Conservation (phyloP, 2,797 vertebrate genomes). For the Pristis pectinata region DNA sequence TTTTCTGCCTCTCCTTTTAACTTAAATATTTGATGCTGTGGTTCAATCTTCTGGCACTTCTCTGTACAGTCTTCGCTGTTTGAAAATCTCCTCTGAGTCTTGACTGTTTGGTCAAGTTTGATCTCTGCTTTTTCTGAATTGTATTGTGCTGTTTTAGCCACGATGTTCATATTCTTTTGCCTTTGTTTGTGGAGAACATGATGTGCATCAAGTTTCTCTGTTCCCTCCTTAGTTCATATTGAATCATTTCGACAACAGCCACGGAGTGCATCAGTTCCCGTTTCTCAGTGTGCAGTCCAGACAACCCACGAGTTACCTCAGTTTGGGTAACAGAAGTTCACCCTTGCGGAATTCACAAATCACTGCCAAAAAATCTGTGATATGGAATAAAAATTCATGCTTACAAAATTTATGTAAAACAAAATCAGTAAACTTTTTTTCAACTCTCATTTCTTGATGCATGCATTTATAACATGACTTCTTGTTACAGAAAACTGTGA, state of each 20-base stretch:
- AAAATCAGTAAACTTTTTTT: no score
- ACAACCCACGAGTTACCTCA: no score
- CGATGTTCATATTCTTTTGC: neutral
- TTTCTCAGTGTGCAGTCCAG: neutral
- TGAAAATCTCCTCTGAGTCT: neutral
- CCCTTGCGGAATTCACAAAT: no score
- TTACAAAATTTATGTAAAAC: no score
- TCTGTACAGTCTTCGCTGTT: neutral
- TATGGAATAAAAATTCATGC: no score
- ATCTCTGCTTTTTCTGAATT: neutral
- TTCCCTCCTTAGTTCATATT: neutral
- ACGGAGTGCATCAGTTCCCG: neutral
- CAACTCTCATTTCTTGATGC: no score
- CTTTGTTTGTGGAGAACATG: neutral
- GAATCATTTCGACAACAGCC: neutral
- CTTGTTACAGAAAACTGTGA: no score
- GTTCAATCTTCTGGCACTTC: neutral
- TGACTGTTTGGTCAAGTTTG: neutral
- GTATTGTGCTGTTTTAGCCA: neutral
- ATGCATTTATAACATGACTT: no score
- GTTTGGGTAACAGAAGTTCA: no score
- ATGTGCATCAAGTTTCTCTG: neutral
- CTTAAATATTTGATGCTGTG: neutral
- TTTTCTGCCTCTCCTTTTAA: neutral
- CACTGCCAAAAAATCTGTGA: no score